Evolutionary conservation across 1,140 invertebrate genomes (phyloP), one percentile per base, ranked within the genome.

Genomic region (Elysia chlorotica): DNA sequence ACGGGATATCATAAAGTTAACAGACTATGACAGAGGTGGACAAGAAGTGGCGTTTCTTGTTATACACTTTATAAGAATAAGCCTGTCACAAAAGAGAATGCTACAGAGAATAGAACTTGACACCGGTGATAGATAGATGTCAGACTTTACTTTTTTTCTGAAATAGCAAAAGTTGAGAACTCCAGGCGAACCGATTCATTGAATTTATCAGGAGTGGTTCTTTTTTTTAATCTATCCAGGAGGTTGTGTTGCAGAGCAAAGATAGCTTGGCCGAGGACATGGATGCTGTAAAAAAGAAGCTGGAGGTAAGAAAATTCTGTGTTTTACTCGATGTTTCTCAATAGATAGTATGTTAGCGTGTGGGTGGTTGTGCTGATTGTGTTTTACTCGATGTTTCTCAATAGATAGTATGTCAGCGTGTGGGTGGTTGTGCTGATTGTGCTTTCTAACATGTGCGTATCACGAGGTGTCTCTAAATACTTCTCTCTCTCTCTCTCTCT

Each of bases 231-330:
- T 1, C 30, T 56, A 62, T 28, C 14, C 71, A 88, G 86, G 95
- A 97, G 86, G 93, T 94, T 81, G 91, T 97, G 87, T 88, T 99
- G 30, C 89, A 92, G 54, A 90, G 92, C 17, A 94, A 96, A 71
- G 96, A 98, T 78, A 91, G 91, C 19, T 90, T 87, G 31, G 82
- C 92, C 21, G 95, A 96, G 74, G 95, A 93, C 80, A 95, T 99
- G n/a, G 95, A 97, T 81, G 95, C 93, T 28, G 95, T 96, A 23
- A 96, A 95, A 85, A 91, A 95, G 81, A 97, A 98, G 88, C 98
- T 97, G 87, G 95, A 98, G 90, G 92, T 93, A 83, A 65, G 38
- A 62, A 25, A n/a, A 6, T 37, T 10, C 28, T 35, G n/a, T n/a
- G n/a, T n/a, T n/a, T n/a, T n/a, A n/a, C n/a, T n/a, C n/a, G n/a